phyloP scores from a whole-genome alignment of 2,797 vertebrate genomes.

The Hippopotamyrus pictus region DNA sequence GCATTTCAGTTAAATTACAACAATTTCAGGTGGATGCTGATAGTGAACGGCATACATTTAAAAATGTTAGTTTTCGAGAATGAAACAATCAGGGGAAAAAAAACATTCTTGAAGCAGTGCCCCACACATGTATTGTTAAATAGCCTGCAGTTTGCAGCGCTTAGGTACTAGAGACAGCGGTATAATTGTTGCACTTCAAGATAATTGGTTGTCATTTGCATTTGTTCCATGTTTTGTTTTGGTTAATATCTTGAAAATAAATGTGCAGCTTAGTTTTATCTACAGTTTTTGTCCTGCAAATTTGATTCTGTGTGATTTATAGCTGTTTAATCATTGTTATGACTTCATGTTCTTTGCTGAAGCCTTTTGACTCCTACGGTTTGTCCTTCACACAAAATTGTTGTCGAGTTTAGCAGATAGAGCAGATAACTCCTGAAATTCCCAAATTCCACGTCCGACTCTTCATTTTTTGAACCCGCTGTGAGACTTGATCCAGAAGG shows the following conservation, averaged over 20 bases:
- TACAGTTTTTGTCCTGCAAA: background rate
- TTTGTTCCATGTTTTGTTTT: background rate
- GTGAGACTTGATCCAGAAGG: too few species aligned
- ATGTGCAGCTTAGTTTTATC: background rate
- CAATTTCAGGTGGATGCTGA: background rate
- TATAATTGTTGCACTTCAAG: background rate
- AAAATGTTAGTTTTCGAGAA: background rate
- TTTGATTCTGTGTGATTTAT: background rate
- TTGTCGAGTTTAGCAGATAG: background rate
- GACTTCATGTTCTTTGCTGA: background rate
- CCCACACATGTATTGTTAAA: background rate
- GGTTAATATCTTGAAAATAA: background rate
- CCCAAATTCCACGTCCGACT: background rate
- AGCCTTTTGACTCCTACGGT: background rate
- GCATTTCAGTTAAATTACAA: background rate
- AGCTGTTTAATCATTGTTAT: background rate
- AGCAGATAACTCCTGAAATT: background rate
- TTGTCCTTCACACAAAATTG: background rate
- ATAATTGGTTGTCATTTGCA: background rate
- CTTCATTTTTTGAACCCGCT: background rate
- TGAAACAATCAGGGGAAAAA: too few species aligned
- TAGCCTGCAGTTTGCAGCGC: background rate
- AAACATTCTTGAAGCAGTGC: background rate
- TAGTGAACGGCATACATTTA: background rate
- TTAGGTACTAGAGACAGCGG: background rate